Percentiles rank a stretch among this genome's conserved stretches.
Conservation (phyloP, 2,797 vertebrate species). For the Clarias platycephalus region DNA sequence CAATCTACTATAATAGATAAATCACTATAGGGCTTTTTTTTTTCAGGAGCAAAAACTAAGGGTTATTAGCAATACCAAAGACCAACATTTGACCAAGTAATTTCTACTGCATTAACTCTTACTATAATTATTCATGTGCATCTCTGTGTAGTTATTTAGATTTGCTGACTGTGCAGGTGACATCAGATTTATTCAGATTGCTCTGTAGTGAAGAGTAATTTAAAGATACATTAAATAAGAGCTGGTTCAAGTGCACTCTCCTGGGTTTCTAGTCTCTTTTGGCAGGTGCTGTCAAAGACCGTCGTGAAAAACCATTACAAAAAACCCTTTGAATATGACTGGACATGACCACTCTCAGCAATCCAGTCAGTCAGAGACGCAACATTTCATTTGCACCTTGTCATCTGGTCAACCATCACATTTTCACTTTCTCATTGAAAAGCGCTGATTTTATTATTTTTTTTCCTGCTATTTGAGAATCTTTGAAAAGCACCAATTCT, state of each 20-base stretch:
- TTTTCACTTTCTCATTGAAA: neutral
- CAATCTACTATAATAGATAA: neutral
- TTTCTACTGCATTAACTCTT: too few species aligned
- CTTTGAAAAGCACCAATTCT: neutral
- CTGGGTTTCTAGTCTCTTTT: neutral
- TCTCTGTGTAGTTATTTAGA: neutral
- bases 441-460: neutral
- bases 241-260: neutral
- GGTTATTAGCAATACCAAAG: neutral
- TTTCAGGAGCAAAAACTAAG: neutral
- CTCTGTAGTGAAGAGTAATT: neutral
- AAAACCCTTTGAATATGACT: slow-evolving; percentile 11
- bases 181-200: neutral
- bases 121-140: neutral
- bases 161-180: neutral
- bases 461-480: neutral
- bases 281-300: slow-evolving; percentile 27
- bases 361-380: neutral
- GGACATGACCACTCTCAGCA: slow-evolving; percentile 17
- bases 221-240: neutral
- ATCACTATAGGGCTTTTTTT: neutral
- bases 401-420: neutral
- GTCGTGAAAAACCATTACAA: neutral
- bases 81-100: neutral
- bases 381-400: slow-evolving; percentile 8